A percentile compares a stretch with the other conserved stretches of the same genome.
phyloP scores from a whole-genome alignment of 2,797 vertebrate species.

The Paedocypris micromegethes region DNA sequence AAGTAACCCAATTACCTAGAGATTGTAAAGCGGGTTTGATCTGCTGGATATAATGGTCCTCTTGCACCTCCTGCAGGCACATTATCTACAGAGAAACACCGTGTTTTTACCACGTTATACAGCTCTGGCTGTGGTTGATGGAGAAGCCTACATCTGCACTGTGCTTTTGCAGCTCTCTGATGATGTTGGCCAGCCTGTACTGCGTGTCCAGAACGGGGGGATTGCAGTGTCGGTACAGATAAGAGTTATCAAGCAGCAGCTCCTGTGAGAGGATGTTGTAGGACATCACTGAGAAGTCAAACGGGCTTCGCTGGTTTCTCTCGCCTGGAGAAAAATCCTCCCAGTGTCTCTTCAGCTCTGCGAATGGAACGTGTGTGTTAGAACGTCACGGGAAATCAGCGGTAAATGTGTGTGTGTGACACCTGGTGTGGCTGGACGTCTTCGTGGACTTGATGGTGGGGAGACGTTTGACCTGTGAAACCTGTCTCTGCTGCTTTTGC shows the following conservation, averaged over 20 bases:
- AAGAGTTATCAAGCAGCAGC: slow-evolving; percentile 81
- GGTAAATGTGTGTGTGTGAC: neutral
- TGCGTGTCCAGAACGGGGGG: slow-evolving; percentile 74
- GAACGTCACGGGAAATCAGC: too few species aligned
- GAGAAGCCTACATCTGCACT: slow-evolving; percentile 81
- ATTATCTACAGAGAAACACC: slow-evolving; percentile 72
- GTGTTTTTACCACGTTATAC: too few species aligned
- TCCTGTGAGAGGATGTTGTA: slow-evolving; percentile 97
- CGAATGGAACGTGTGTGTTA: slow-evolving; percentile 17
- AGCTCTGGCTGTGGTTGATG: too few species aligned
- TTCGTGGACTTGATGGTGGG: neutral
- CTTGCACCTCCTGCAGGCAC: slow-evolving; percentile 96
- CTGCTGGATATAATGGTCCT: slow-evolving; percentile 84
- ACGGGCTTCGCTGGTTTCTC: slow-evolving; percentile 47
- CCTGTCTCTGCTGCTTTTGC: slow-evolving; percentile 8
- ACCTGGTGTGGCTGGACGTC: slow-evolving; percentile 35
- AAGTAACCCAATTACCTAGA: slow-evolving; percentile 68
- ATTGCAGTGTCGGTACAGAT: slow-evolving; percentile 85
- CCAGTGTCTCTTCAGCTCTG: slow-evolving; percentile 78
- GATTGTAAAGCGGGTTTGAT: slow-evolving; percentile 84
- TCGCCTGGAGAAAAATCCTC: slow-evolving; percentile 62
- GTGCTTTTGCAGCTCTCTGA: slow-evolving; percentile 77
- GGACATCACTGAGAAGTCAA: slow-evolving; percentile 92
- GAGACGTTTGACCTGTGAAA: too few species aligned
- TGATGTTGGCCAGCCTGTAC: slow-evolving; percentile 82